Base-by-base conservation (phyloP, 2,888 invertebrate genomes). In the Cynaeus angustus region DNA sequence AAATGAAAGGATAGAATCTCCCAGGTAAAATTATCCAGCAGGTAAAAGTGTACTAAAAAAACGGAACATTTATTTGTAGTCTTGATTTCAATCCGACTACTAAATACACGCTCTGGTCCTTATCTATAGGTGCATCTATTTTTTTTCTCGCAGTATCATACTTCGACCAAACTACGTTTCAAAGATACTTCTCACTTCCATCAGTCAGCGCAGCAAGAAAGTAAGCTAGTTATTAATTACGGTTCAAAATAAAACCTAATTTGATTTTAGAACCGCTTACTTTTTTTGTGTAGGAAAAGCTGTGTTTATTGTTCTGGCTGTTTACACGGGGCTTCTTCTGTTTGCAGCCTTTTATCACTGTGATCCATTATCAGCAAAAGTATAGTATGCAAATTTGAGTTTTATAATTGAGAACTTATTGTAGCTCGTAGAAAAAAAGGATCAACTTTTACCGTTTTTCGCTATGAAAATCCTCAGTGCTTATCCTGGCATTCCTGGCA, bases 161-260 rank as follows among this genome's bases (percentile, higher is more conserved):
- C 1, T 91, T 94, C 5, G 95, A 94, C 84, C 96, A 96, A 82
- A 91, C 92, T 12, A 94, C 95, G 90, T 90, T 96, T 8, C 96
- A 96, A 81, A 87, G 96, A 68, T 94, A 94, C 76, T 87, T 96
- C 55, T 89, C 94, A 0, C 85, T 95, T 45, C 93, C 94, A 0
- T 90, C 88, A 3, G 81, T 94, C 16, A 87, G 87, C 68, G 88
- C 90, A 30, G 94, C 94, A 7, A 90, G 88, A 83, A 90, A 87
- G 92, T 92, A 83, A 70, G 26, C n/a, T n/a, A n/a, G n/a, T n/a
- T n/a, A n/a, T 21, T 4, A 21, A 1, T 21, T 21, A 21, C 2
- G 4, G 4, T 4, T 21, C 2, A 21, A 21, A 21, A 21, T 21
- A 21, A 21, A 16, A 13, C 58, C 21, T 3, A 21, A 21, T 21